Evolutionary conservation across 64 coral and sea anemone genomes (phyloP), one percentile per base, ranked within the genome.

Genomic region (Montipora foliosa): DNA sequence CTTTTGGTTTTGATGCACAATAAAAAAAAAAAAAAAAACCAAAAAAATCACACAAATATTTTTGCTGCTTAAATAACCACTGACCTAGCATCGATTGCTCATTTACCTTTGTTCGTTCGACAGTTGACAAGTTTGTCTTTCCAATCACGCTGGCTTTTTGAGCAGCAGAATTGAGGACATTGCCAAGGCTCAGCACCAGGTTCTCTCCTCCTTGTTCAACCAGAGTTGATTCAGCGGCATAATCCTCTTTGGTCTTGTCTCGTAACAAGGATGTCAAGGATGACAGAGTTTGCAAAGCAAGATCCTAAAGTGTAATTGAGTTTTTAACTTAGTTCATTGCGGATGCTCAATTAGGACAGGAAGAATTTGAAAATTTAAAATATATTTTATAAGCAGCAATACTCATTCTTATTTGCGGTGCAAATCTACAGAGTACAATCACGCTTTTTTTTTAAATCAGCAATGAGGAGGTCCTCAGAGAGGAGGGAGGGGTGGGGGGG

Each of bases 101-200:
- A 71, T 1, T 86, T 70, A 86, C 82, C 82, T 86, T 47, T 3
- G 15, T 49, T 49, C 82, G 45, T 71, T 20, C 47, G 3, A 53
- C 50, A 57, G 25, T 46, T 45, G 71, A 52, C 3, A 69, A 20
- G 2, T 71, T 79, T 88, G 49, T 81, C 12, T 89, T 48, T 47
- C 46, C 66, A 22, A 68, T 71, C 4, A 49, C 78, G 21, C 21
- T 80, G 5, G 95, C 95, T 53, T 94, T 94, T 75, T 88, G 47
- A 0, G 92, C 86, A 10, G 92, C 81, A 17, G 95, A 93, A 58
- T 80, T 88, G 13, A 97, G 70, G 6, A 97, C 67, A 52, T 97
- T 97, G 0, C 95, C 95, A 52, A 97, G 89, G 82, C 92, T 83
- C 15, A 94, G 80, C 22, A 93, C 92, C 50, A 97, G 92, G 71